phyloP scores from a whole-genome alignment of 2,888 invertebrate genomes.

The Aproaerema taeniolella region DNA sequence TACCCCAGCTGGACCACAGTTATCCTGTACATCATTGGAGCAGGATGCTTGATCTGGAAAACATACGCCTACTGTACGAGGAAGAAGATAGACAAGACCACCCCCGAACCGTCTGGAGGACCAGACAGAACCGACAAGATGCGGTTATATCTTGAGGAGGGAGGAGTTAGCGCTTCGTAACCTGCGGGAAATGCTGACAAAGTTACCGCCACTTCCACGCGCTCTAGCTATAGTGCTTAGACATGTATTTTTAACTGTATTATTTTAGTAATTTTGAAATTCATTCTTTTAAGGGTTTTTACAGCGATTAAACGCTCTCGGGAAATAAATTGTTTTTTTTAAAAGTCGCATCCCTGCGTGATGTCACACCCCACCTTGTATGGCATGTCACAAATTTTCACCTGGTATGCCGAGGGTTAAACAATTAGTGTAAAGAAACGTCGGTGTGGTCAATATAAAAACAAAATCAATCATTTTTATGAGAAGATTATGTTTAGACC shows the following conservation, averaged over 20 bases:
- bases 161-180: slow-evolving; percentile 2
- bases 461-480: no score
- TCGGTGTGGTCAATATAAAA: no score
- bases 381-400: no score
- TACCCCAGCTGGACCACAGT: not conserved
- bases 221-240: not conserved
- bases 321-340: not conserved
- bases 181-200: not conserved
- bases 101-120: slow-evolving; percentile 2
- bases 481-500: no score
- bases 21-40: not conserved
- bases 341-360: no score
- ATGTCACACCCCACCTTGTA: no score
- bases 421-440: no score
- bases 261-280: not conserved
- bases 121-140: not conserved
- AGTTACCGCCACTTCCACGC: no score
- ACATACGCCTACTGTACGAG: not conserved
- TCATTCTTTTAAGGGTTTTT: not conserved
- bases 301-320: not conserved
- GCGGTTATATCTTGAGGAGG: not conserved
- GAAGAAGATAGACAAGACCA: no score
- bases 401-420: no score
- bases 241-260: not conserved
- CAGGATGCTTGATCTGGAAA: not conserved